Conservation (phyloP, 2,888 invertebrate species). For the Sarcophaga rosellei region DNA sequence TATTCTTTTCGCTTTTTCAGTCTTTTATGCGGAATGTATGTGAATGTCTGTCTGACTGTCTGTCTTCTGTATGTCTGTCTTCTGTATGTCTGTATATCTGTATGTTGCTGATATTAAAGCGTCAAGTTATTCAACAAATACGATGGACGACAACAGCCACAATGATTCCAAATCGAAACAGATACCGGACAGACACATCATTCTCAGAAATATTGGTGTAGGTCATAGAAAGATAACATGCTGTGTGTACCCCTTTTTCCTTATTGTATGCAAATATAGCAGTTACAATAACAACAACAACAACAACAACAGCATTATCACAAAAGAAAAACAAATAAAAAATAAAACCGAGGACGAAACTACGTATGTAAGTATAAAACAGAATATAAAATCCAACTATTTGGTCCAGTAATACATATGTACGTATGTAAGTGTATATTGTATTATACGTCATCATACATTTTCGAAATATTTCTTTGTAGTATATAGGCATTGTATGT, state of each 20-base stretch:
- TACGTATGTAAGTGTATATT: slow-evolving; percentile 41
- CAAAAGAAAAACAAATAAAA: slow-evolving; percentile 41
- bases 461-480: slow-evolving; percentile 30
- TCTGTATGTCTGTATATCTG: slow-evolving; percentile 36
- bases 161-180: slow-evolving; percentile 67
- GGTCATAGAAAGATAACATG: slow-evolving; percentile 82
- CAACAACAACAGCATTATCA: slow-evolving; percentile 30
- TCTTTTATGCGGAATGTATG: not conserved
- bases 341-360: slow-evolving; percentile 46
- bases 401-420: slow-evolving; percentile 32
- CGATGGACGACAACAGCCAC: slow-evolving; percentile 62
- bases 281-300: slow-evolving; percentile 52
- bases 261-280: slow-evolving; percentile 81
- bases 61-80: not conserved
- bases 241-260: slow-evolving; percentile 78
- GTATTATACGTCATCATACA: slow-evolving; percentile 54
- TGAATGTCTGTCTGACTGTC: slow-evolving; percentile 10
- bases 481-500: slow-evolving; percentile 24
- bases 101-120: slow-evolving; percentile 62
- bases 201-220: slow-evolving; percentile 82
- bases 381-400: slow-evolving; percentile 40
- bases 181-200: slow-evolving; percentile 73
- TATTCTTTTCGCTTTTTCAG: not conserved
- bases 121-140: slow-evolving; percentile 67
- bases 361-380: slow-evolving; percentile 45